phyloP scores from a whole-genome alignment of 1,140 invertebrate species.

The Caenorhabditis brenneri region DNA sequence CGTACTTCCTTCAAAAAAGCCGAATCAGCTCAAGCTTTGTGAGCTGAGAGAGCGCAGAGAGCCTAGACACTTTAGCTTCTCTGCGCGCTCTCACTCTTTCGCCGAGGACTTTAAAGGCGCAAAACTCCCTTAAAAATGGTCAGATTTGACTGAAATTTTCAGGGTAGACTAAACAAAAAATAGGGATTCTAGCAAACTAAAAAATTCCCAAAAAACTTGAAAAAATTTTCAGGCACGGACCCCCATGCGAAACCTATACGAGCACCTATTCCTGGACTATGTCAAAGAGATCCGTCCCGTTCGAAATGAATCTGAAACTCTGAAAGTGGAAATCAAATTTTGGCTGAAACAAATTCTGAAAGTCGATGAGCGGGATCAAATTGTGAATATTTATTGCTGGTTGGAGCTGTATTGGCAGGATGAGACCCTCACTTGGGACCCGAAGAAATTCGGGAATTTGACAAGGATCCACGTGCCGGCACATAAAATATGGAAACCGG shows the following conservation, averaged over 20 bases:
- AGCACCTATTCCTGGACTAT: slow-evolving; percentile 60
- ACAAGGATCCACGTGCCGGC: slow-evolving; percentile 70
- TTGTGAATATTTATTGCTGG: slow-evolving; percentile 60
- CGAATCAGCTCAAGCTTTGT: too few relatives aligned
- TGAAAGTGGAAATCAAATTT: slow-evolving; percentile 64
- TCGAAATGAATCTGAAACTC: slow-evolving; percentile 41
- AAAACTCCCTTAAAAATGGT: too few relatives aligned
- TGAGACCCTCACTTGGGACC: slow-evolving; percentile 72
- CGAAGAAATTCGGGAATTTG: slow-evolving; percentile 69
- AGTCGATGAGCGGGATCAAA: slow-evolving; percentile 63
- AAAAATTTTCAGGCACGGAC: background rate
- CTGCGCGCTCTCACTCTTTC: too few relatives aligned
- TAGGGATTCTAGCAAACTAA: too few relatives aligned
- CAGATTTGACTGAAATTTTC: too few relatives aligned
- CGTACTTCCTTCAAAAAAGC: too few relatives aligned
- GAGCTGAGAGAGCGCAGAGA: too few relatives aligned
- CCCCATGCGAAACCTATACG: slow-evolving; percentile 58
- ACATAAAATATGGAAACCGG: slow-evolving; percentile 72
- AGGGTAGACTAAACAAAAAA: too few relatives aligned
- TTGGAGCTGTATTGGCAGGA: slow-evolving; percentile 71
- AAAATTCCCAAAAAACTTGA: background rate
- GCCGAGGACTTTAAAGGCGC: too few relatives aligned
- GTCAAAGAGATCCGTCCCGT: slow-evolving; percentile 59
- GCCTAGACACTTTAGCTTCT: too few relatives aligned
- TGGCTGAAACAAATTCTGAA: slow-evolving; percentile 67